Percentiles rank a stretch among this genome's conserved stretches.
Evolutionary conservation across 2,113 vertebrate species (phyloP).

Genomic region (Oxyruncus cristatus): DNA sequence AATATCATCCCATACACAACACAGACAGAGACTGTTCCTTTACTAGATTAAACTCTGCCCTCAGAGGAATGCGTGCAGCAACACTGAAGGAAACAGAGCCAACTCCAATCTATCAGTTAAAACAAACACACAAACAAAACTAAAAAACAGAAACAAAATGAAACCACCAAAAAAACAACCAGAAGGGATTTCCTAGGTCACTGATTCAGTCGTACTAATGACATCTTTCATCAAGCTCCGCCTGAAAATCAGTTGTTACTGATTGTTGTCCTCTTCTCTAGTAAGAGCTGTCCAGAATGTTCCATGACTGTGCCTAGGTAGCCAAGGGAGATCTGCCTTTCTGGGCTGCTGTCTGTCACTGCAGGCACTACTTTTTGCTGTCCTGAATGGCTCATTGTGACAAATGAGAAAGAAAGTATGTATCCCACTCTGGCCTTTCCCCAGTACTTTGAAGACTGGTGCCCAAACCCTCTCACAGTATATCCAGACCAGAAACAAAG

Average conservation of each 20-base stretch:
- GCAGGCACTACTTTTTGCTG: neutral
- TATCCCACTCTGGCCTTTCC: neutral
- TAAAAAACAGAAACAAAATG: neutral
- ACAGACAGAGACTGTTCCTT: neutral
- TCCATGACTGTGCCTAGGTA: neutral
- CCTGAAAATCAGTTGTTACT: neutral
- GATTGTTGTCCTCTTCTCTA: neutral
- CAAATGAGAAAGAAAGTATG: neutral
- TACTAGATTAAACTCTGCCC: neutral
- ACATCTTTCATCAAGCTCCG: neutral
- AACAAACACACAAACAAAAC: neutral
- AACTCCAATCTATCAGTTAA: neutral
- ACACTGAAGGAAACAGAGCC: neutral
- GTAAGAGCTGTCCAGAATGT: neutral
- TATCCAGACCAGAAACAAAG: neutral
- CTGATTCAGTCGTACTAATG: neutral
- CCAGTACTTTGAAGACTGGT: neutral
- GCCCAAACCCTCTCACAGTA: neutral
- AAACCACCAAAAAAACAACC: neutral
- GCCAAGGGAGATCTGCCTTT: neutral
- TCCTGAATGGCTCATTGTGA: fast-evolving
- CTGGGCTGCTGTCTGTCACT: neutral
- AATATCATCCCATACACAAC: neutral
- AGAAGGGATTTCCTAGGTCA: neutral
- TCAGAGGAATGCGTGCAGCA: neutral